A percentile compares a stretch with the other conserved stretches of the same genome.
Evolutionary conservation across 2,888 invertebrate genomes (phyloP).

Genomic region (Agelastica alni): DNA sequence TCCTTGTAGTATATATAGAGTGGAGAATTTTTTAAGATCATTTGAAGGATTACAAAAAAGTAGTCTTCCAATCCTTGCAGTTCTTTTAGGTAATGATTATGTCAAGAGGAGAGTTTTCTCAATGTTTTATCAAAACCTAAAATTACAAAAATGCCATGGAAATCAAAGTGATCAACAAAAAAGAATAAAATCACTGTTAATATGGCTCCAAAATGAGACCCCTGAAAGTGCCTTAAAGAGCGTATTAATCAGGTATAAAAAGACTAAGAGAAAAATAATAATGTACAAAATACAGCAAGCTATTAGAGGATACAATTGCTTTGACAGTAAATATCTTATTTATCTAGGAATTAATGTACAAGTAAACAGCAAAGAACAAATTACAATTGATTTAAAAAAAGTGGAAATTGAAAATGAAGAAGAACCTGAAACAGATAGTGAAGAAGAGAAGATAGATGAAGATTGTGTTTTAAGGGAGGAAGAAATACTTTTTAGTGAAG

Average conservation of each 20-base stretch:
- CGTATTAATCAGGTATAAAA: constrained; percentile 67
- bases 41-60: constrained; percentile 67
- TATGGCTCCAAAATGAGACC: constrained; percentile 76
- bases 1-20: constrained; percentile 73
- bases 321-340: constrained; percentile 63
- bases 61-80: constrained; percentile 77
- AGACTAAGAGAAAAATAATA: constrained; percentile 60
- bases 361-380: neutral
- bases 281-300: constrained; percentile 65
- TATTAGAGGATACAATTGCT: constrained; percentile 67
- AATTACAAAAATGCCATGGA: constrained; percentile 59
- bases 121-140: constrained; percentile 71
- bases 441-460: constrained; percentile 4
- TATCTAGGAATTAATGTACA: constrained; percentile 56
- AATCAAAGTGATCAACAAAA: constrained; percentile 62
- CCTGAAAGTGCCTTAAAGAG: constrained; percentile 71
- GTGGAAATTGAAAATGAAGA: constrained; percentile 21
- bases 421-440: constrained; percentile 7
- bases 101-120: constrained; percentile 69
- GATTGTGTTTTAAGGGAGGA: constrained; percentile 10
- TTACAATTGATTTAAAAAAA: constrained; percentile 6
- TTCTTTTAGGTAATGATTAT: constrained; percentile 89
- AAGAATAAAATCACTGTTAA: constrained; percentile 70
- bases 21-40: constrained; percentile 68
- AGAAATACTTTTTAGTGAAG: constrained; percentile 10